phyloP scores from a whole-genome alignment of 2,888 invertebrate genomes.

The Mongoloraphidia duomilia region DNA sequence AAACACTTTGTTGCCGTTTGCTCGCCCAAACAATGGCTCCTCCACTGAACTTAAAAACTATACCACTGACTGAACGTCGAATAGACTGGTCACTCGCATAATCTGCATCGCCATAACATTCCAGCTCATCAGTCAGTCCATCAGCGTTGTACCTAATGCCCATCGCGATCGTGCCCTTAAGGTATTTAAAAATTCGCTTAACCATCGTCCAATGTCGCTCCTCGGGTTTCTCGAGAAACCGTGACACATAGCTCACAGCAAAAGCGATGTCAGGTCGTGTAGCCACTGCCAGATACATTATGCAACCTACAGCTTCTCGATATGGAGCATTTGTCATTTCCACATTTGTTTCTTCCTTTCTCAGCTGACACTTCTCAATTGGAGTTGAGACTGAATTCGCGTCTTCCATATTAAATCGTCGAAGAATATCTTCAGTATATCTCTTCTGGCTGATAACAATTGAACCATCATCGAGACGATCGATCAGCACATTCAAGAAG shows the following conservation, averaged over 20 bases:
- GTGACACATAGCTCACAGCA: constrained; percentile 9
- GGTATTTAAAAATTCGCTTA: too few relatives aligned
- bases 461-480: constrained; percentile 8
- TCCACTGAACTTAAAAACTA: constrained; percentile 13
- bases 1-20: constrained; percentile 18
- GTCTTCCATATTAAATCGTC: too few relatives aligned
- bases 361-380: too few relatives aligned
- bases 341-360: constrained; percentile 4
- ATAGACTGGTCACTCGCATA: constrained; percentile 12
- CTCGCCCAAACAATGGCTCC: constrained; percentile 20
- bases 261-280: constrained; percentile 13
- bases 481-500: constrained; percentile 12
- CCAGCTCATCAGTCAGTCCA: constrained; percentile 3
- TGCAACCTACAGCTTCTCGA: constrained; percentile 13
- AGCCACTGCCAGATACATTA: constrained; percentile 12
- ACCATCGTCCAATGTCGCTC: constrained; percentile 1
- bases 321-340: constrained; percentile 8
- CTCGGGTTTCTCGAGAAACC: too few relatives aligned
- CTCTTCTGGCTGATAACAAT: constrained; percentile 10
- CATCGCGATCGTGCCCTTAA: too few relatives aligned
- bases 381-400: too few relatives aligned
- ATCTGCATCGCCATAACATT: constrained; percentile 15
- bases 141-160: constrained; percentile 5
- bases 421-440: constrained; percentile 7
- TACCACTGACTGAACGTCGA: too few relatives aligned